A percentile compares a stretch with the other conserved stretches of the same genome.
phyloP scores from a whole-genome alignment of 2,797 vertebrate genomes.

The Sphenodon punctatus region DNA sequence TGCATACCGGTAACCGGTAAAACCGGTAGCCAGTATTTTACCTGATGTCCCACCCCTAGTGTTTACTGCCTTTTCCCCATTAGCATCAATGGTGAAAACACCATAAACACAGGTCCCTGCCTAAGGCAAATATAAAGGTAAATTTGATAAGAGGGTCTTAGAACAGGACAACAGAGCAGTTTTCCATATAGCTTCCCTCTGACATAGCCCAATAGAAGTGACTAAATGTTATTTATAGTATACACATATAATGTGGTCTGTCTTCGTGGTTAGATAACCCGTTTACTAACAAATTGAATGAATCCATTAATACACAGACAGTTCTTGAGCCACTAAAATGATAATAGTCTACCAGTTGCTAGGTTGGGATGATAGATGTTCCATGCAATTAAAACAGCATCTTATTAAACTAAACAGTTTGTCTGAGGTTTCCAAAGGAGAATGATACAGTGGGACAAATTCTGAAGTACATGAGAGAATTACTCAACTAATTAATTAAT shows the following conservation, averaged over 20 bases:
- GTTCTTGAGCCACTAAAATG: background rate
- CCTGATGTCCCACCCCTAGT: too few species aligned
- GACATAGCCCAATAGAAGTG: background rate
- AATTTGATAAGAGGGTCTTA: background rate
- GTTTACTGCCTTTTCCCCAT: too few species aligned
- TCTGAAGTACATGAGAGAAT: background rate
- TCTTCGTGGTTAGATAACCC: too few species aligned
- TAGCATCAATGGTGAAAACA: too few species aligned
- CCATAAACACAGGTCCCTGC: too few species aligned
- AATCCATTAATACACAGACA: background rate
- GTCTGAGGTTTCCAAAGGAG: background rate
- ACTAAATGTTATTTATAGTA: background rate
- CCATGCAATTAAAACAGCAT: conserved; percentile 22
- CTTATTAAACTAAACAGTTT: background rate
- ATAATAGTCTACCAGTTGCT: background rate
- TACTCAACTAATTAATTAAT: too few species aligned
- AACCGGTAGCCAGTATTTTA: too few species aligned
- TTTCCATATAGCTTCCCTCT: background rate
- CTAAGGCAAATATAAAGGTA: too few species aligned
- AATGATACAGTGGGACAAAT: background rate
- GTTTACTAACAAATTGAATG: background rate
- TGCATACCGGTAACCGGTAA: too few species aligned
- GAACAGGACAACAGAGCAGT: background rate
- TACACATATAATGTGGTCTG: background rate
- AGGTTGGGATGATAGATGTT: background rate